Percentiles rank a stretch among this genome's conserved stretches.
phyloP scores from a whole-genome alignment of 2,888 invertebrate genomes.

The Auanema sp. region DNA sequence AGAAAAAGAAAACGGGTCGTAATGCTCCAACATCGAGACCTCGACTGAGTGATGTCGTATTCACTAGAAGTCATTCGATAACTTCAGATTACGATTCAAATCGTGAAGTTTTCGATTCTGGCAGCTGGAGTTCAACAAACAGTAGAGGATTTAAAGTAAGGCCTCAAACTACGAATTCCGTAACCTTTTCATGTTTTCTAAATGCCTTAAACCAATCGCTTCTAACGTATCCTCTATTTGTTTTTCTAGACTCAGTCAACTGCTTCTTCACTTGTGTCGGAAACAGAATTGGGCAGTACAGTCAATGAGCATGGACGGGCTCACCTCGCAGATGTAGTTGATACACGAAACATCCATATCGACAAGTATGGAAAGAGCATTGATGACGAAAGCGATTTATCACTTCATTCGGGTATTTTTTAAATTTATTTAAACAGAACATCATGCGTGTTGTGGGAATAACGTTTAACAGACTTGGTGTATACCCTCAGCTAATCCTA shows the following conservation, averaged over 20 bases:
- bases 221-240: too few species aligned
- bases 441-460: too few species aligned
- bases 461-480: too few species aligned
- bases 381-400: neutral
- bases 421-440: too few species aligned
- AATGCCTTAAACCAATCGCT: neutral
- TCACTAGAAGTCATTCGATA: constrained; percentile 47
- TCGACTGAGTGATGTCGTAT: constrained; percentile 38
- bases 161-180: neutral
- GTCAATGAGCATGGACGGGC: neutral
- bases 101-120: constrained; percentile 51
- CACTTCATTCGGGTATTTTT: too few species aligned
- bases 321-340: neutral
- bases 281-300: constrained; percentile 1
- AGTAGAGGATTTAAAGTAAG: constrained; percentile 23
- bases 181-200: too few species aligned
- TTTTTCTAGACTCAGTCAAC: constrained; percentile 4
- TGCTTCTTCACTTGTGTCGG: constrained; percentile 9
- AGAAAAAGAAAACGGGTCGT: constrained; percentile 24
- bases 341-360: neutral
- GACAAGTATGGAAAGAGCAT: neutral
- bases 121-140: constrained; percentile 52
- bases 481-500: too few species aligned
- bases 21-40: constrained; percentile 25
- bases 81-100: constrained; percentile 57